A percentile compares a stretch with the other conserved stretches of the same genome.
Conservation (phyloP, 2,113 vertebrate genomes). For the Atractosteus spatula region DNA sequence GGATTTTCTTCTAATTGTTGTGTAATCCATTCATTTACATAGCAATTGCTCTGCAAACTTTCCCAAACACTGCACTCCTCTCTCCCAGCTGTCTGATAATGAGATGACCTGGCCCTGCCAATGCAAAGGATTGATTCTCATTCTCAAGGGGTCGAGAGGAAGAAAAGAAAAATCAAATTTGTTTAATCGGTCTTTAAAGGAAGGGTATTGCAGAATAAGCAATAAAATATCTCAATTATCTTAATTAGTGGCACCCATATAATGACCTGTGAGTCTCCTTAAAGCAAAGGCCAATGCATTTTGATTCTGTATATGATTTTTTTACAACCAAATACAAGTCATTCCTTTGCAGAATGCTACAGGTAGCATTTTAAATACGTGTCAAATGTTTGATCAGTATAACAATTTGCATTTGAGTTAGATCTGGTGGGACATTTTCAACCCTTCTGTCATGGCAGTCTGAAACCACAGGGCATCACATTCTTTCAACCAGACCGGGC, state of each 20-base stretch:
- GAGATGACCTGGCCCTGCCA: neutral
- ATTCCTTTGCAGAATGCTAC: too few species aligned
- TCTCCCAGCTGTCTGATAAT: constrained; percentile 17
- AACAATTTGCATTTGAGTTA: too few species aligned
- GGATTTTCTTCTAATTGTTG: constrained; percentile 2
- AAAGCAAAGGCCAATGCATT: constrained; percentile 50
- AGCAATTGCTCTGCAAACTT: neutral
- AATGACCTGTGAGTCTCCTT: constrained; percentile 22
- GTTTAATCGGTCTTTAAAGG: constrained; percentile 13
- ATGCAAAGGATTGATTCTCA: constrained; percentile 21
- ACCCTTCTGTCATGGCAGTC: constrained; percentile 26
- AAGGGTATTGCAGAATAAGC: neutral
- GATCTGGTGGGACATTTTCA: neutral
- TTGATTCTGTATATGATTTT: constrained; percentile 32
- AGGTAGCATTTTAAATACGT: too few species aligned
- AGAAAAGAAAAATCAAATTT: constrained; percentile 9
- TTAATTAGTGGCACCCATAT: constrained; percentile 36
- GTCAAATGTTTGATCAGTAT: too few species aligned
- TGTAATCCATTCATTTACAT: constrained; percentile 6
- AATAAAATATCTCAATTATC: constrained; percentile 38
- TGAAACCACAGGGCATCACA: constrained; percentile 46
- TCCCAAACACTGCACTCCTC: neutral
- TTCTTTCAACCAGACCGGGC: constrained; percentile 40
- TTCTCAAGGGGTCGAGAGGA: constrained; percentile 1
- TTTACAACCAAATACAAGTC: too few species aligned